A percentile compares a stretch with the other conserved stretches of the same genome.
These are phyloP conservation scores for Tupaia tana DNA, from an alignment of 2,113 vertebrate species.

Conservation along the genomic window DNA sequence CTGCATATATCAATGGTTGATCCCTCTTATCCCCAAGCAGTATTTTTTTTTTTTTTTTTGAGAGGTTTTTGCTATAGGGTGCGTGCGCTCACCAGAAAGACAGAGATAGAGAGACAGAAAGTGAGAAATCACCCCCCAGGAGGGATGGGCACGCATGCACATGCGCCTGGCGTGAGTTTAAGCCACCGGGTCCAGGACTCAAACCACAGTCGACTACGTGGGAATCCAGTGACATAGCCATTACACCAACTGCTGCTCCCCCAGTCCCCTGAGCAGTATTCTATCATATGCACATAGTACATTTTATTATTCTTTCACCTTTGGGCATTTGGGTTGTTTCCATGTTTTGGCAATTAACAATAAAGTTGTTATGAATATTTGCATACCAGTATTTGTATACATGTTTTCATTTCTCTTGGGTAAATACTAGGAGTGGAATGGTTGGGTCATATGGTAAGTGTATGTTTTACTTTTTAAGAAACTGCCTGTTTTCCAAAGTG, in stretches of 20 bases:
- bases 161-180: no score
- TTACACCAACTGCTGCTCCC: no score
- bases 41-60: not conserved
- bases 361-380: not conserved
- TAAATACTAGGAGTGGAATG: not conserved
- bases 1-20: not conserved
- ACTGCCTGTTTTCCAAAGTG: not conserved
- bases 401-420: not conserved
- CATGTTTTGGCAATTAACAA: no score
- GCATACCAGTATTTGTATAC: not conserved
- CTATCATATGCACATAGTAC: rapidly evolving
- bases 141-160: no score
- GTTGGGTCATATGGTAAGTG: not conserved
- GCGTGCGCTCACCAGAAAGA: no score
- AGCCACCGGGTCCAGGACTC: no score
- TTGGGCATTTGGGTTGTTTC: not conserved
- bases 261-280: not conserved
- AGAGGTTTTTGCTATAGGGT: no score
- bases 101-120: no score
- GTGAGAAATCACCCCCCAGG: no score
- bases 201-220: no score
- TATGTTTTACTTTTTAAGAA: not conserved
- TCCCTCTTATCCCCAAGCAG: not conserved
- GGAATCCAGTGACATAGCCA: no score
- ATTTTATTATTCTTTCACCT: not conserved